Evolutionary conservation across 2,888 invertebrate species (phyloP).

Genomic region (Lampropteryx suffumata): DNA sequence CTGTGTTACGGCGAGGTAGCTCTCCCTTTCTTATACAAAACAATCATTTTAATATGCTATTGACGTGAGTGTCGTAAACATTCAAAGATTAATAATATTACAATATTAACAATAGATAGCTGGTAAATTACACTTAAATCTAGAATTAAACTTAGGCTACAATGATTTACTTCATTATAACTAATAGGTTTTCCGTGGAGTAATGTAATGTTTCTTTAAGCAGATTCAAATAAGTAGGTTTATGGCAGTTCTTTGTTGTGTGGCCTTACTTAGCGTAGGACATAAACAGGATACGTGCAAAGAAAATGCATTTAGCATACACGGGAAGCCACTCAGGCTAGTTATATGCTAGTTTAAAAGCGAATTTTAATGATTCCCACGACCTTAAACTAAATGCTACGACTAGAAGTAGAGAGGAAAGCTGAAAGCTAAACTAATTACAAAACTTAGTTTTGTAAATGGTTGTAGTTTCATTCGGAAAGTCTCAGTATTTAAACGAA

Average conservation of each 20-base stretch:
- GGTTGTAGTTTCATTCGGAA: no score
- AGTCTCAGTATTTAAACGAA: no score
- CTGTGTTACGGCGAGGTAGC: no score
- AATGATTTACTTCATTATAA: no score
- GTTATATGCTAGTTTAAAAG: conserved; percentile 23
- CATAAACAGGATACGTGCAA: conserved; percentile 20
- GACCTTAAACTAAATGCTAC: conserved; percentile 25
- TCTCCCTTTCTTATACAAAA: no score
- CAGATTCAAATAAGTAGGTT: conserved; percentile 2
- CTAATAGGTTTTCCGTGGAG: no score
- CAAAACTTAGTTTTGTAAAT: conserved; percentile 9
- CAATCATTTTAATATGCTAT: no score
- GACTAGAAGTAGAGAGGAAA: conserved; percentile 22
- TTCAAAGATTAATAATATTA: no score
- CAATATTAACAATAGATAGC: no score
- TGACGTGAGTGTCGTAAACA: no score
- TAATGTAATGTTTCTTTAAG: neutral
- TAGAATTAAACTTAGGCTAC: no score
- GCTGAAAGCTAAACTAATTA: neutral
- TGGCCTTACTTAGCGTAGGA: conserved; percentile 11
- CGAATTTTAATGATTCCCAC: conserved; percentile 28
- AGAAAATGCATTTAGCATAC: conserved; percentile 30
- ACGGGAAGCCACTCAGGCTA: conserved; percentile 30
- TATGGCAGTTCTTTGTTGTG: conserved; percentile 16
- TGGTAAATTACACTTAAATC: no score